Percentiles rank a stretch among this genome's conserved stretches.
phyloP scores from a whole-genome alignment of 2,797 vertebrate genomes.

The Notoglanidium macrostoma region DNA sequence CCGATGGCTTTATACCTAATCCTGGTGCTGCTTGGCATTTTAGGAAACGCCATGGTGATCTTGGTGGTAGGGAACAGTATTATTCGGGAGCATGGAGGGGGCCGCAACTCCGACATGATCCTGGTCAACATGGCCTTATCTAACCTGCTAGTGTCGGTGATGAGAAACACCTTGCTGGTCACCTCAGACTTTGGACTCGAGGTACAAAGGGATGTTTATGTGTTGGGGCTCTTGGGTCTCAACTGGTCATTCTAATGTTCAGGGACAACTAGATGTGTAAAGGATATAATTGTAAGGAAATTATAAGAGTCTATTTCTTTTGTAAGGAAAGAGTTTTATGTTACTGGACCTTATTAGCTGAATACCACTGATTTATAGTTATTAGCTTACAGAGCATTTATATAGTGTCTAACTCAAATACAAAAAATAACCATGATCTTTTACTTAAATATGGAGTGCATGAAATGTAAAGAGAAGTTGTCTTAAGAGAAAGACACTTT shows the following conservation, averaged over 20 bases:
- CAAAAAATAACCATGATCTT: background rate
- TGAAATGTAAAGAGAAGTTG: background rate
- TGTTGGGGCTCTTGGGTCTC: background rate
- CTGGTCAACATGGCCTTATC: conserved; percentile 80
- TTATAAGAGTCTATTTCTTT: background rate
- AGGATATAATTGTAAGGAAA: background rate
- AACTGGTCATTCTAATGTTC: background rate
- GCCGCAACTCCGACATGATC: conserved; percentile 76
- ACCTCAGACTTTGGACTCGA: conserved; percentile 72
- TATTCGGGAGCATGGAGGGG: conserved; percentile 54
- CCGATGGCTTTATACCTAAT: conserved; percentile 68
- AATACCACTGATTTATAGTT: background rate
- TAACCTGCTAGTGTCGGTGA: conserved; percentile 76
- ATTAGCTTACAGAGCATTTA: background rate
- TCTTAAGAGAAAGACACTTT: background rate
- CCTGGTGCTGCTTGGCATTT: conserved; percentile 73
- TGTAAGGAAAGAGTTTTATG: background rate
- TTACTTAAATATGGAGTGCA: background rate
- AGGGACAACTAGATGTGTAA: background rate
- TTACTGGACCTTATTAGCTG: background rate
- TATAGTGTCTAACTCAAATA: background rate
- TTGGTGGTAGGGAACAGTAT: conserved; percentile 71
- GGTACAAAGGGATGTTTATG: conserved; percentile 59
- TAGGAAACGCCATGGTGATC: conserved; percentile 73
- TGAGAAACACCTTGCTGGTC: conserved; percentile 75